Percentiles rank a stretch among this genome's conserved stretches.
Evolutionary conservation across 1,140 invertebrate genomes (phyloP).

Genomic region (Megalopta genalis): DNA sequence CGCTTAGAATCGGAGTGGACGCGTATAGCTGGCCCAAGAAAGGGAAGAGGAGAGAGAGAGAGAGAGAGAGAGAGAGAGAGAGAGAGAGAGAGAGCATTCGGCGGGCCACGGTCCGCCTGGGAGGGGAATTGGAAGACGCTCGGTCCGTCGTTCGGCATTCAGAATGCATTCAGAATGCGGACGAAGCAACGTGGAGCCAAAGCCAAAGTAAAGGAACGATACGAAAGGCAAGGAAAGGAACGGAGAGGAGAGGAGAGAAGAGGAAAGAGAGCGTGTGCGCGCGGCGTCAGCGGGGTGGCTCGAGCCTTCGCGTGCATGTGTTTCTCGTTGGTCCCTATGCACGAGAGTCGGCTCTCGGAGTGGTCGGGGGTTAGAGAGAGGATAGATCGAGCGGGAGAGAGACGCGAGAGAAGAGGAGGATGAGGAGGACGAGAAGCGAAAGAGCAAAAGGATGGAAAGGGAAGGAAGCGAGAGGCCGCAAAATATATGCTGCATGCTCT

Average conservation of each 20-base stretch:
- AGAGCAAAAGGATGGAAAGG: conserved; percentile 15
- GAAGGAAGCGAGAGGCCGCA: conserved; percentile 48
- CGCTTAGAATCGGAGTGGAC: no score
- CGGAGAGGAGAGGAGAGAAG: not conserved
- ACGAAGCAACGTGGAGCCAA: not conserved
- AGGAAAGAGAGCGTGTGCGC: conserved; percentile 8
- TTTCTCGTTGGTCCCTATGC: conserved; percentile 55
- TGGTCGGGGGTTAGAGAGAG: no score
- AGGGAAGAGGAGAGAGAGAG: not conserved
- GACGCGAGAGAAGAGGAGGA: not conserved
- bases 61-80: no score
- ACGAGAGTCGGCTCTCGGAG: not conserved
- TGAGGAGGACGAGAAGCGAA: not conserved
- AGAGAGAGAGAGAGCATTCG: conserved; percentile 4
- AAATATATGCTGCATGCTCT: conserved; percentile 63
- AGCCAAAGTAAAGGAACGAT: not conserved
- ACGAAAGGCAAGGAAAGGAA: no score
- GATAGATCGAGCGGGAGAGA: conserved; percentile 18
- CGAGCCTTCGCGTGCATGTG: conserved; percentile 49
- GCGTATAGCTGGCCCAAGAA: not conserved
- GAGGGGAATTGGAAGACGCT: conserved; percentile 46
- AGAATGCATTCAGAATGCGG: conserved; percentile 38
- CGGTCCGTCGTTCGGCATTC: conserved; percentile 46
- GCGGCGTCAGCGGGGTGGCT: conserved; percentile 12
- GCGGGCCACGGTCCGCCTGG: conserved; percentile 14